Evolutionary conservation across 2,113 vertebrate species (phyloP).

Genomic region (Catharus minimus): DNA sequence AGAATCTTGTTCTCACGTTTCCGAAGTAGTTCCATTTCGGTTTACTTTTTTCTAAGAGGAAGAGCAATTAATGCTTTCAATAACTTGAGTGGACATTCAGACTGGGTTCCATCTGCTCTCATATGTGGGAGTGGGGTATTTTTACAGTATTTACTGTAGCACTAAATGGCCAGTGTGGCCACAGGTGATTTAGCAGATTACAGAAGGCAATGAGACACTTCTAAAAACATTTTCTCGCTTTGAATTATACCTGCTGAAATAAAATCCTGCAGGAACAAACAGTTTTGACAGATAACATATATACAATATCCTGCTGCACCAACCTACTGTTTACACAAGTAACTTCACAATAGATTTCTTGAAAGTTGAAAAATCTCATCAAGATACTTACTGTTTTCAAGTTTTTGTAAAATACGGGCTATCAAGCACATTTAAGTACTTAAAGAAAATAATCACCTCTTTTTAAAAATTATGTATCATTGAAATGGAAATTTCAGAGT

Average conservation of each 20-base stretch:
- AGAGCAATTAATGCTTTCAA: neutral
- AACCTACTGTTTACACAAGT: conserved; percentile 13
- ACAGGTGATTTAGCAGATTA: conserved; percentile 9
- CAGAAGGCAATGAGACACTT: neutral
- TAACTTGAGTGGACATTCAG: neutral
- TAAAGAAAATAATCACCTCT: neutral
- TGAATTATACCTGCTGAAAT: conserved; percentile 22
- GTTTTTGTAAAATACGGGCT: neutral
- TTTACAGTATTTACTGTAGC: neutral
- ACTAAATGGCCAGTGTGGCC: neutral
- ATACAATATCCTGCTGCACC: neutral
- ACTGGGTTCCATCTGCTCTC: neutral
- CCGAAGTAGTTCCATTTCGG: neutral
- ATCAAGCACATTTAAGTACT: neutral
- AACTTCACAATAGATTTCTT: neutral
- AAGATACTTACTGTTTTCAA: neutral
- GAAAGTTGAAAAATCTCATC: neutral
- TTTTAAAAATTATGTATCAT: neutral
- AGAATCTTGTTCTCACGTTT: neutral
- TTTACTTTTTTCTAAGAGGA: neutral
- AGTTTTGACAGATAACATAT: conserved; percentile 2
- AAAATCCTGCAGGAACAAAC: conserved; percentile 28
- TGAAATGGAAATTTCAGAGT: neutral
- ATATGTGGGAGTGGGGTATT: neutral
- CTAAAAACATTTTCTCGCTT: conserved; percentile 45